These are phyloP conservation scores for Schizopygopsis malacanthus DNA, from an alignment of 2,797 vertebrate species.

Conservation along the genomic window DNA sequence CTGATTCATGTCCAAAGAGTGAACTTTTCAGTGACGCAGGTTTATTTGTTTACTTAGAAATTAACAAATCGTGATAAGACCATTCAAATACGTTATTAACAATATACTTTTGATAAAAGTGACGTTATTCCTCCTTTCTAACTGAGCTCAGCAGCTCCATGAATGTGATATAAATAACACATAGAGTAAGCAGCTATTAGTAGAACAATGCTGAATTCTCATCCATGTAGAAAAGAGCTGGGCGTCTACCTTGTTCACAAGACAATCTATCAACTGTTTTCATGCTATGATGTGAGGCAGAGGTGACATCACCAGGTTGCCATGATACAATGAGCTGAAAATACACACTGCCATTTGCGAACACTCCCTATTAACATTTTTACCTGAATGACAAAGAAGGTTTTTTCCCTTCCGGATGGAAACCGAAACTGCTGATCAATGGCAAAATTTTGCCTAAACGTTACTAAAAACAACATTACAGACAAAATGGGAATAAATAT, in stretches of 20 bases:
- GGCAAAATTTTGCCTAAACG: not conserved
- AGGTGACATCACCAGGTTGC: constrained; percentile 33
- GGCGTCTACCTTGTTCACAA: constrained; percentile 14
- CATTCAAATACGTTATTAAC: not conserved
- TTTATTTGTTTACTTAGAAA: not conserved
- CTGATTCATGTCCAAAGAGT: not conserved
- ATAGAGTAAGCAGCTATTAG: constrained; percentile 24
- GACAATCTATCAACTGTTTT: constrained; percentile 17
- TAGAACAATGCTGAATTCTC: constrained; percentile 34
- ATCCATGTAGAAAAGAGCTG: constrained; percentile 35
- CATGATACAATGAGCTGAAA: constrained; percentile 27
- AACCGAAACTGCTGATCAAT: not conserved
- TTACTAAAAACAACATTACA: not conserved
- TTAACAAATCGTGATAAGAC: not conserved
- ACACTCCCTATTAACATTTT: constrained; percentile 46
- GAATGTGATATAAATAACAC: constrained; percentile 38
- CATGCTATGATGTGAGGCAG: not conserved
- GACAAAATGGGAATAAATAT: constrained; percentile 17
- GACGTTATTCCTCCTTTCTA: constrained; percentile 2
- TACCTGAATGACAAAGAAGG: constrained; percentile 11
- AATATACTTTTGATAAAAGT: not conserved
- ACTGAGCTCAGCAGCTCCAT: not conserved
- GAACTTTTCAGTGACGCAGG: not conserved
- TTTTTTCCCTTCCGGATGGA: not conserved
- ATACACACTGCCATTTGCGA: constrained; percentile 48